A percentile compares a stretch with the other conserved stretches of the same genome.
phyloP scores from a whole-genome alignment of 2,113 vertebrate species.

The Telmatochromis bifrenatus region DNA sequence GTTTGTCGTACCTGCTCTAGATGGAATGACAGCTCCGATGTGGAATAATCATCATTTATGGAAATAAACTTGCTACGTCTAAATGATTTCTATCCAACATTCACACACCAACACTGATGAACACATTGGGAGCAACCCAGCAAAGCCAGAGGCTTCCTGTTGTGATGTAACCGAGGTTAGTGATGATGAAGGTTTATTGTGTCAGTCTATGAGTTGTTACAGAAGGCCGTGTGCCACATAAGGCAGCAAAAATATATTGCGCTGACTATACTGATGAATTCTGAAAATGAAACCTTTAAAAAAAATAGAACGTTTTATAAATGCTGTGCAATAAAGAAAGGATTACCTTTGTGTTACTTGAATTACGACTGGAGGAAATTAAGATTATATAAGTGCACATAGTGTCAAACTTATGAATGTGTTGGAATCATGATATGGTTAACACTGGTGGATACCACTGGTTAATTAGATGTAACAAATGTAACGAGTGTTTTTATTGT shows the following conservation, averaged over 20 bases:
- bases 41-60: background rate
- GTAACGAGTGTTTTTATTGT: accelerated
- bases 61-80: accelerated
- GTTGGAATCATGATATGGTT: background rate
- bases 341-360: background rate
- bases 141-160: background rate
- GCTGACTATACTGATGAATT: background rate
- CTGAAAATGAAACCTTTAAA: background rate
- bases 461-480: background rate
- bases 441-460: background rate
- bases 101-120: background rate
- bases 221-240: background rate
- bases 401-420: background rate
- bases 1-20: background rate
- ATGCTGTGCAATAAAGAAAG: background rate
- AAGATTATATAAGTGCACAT: background rate
- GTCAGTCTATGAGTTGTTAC: background rate
- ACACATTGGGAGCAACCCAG: background rate
- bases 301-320: background rate
- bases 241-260: background rate
- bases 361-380: background rate
- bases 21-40: background rate
- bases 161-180: background rate
- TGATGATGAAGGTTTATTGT: background rate
- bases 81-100: background rate